phyloP scores from a whole-genome alignment of 2,113 vertebrate genomes.

The Menura novaehollandiae region DNA sequence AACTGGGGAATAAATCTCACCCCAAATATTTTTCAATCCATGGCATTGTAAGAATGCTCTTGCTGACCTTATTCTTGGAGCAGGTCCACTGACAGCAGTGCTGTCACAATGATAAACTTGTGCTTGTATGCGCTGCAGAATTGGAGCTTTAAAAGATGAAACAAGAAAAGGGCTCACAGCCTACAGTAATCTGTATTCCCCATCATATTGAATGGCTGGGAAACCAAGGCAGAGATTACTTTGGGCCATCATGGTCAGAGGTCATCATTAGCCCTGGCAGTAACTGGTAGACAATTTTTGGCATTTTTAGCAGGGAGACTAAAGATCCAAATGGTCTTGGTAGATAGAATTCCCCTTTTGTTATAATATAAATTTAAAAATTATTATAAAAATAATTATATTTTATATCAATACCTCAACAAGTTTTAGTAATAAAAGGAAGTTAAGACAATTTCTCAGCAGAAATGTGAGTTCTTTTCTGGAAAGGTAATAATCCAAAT shows the following conservation, averaged over 20 bases:
- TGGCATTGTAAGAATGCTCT: background rate
- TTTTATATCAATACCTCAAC: background rate
- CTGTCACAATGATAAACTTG: conserved; percentile 7
- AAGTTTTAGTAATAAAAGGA: background rate
- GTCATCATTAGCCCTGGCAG: background rate
- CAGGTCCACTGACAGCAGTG: background rate
- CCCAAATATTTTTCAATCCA: background rate
- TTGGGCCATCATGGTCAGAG: background rate
- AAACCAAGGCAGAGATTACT: background rate
- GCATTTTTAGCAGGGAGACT: background rate
- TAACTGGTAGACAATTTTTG: background rate
- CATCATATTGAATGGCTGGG: background rate
- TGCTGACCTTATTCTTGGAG: background rate
- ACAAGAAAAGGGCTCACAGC: background rate
- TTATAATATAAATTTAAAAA: background rate
- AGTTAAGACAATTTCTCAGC: background rate
- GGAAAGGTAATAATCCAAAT: background rate
- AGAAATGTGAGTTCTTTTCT: background rate
- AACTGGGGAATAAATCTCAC: conserved; percentile 2
- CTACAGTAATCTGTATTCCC: background rate
- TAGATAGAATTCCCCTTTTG: background rate
- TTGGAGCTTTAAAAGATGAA: background rate
- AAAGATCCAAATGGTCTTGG: background rate
- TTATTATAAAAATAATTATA: background rate
- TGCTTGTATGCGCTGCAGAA: background rate